A percentile compares a stretch with the other conserved stretches of the same genome.
These are phyloP conservation scores for Rhinolophus sinicus DNA, from an alignment of 2,113 vertebrate genomes.

Conservation along the genomic window DNA sequence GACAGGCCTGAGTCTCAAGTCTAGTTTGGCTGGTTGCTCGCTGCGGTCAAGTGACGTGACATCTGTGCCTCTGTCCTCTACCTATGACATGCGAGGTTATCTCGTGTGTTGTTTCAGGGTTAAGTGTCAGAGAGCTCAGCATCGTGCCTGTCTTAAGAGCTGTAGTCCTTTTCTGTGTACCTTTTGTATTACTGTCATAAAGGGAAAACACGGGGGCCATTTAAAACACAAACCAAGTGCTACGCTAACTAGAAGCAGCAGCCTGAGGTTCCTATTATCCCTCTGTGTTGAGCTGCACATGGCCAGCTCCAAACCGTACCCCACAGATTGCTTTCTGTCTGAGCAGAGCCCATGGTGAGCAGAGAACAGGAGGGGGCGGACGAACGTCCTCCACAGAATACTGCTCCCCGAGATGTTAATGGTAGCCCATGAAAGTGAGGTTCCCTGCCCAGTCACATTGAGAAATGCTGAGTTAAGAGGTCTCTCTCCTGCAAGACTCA, in stretches of 20 bases:
- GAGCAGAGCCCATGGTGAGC: background rate
- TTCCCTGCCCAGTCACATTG: background rate
- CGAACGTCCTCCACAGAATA: fast-evolving
- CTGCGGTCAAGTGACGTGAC: too few species aligned
- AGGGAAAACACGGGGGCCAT: background rate
- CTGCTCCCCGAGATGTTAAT: too few species aligned
- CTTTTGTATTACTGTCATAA: background rate
- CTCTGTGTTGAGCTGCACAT: fast-evolving
- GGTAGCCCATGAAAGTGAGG: background rate
- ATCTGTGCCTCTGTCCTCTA: background rate
- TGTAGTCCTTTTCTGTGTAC: background rate
- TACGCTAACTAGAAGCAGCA: fast-evolving
- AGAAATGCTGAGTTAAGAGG: background rate
- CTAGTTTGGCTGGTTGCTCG: background rate
- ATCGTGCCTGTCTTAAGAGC: background rate
- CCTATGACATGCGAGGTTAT: background rate
- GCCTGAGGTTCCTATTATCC: fast-evolving
- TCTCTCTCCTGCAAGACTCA: background rate
- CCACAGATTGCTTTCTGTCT: fast-evolving
- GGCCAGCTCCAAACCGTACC: background rate
- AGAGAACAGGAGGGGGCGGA: fast-evolving
- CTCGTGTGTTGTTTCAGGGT: background rate
- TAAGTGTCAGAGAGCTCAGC: background rate
- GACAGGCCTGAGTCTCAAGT: background rate
- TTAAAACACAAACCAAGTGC: background rate